These are phyloP conservation scores for Dendropsophus ebraccatus DNA, from an alignment of 2,113 vertebrate genomes.

Conservation along the genomic window DNA sequence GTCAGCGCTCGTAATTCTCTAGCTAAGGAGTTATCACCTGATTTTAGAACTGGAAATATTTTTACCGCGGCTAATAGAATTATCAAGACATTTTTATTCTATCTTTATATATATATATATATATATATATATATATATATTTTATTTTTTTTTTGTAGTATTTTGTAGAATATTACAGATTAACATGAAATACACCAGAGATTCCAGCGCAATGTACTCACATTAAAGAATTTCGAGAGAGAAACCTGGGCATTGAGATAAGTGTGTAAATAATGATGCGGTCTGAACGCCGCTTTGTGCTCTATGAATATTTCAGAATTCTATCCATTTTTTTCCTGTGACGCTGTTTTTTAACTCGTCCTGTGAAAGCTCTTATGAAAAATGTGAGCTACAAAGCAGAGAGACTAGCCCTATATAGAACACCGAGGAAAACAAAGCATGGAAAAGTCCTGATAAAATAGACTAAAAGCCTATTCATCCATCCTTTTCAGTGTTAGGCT, in stretches of 20 bases:
- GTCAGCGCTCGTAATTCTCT: not conserved
- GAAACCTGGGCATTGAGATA: conserved; percentile 39
- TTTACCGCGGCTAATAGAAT: not conserved
- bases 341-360: not conserved
- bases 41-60: not conserved
- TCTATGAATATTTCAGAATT: conserved; percentile 8
- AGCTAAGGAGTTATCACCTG: conserved; percentile 9
- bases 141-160: not conserved
- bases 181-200: not conserved
- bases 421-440: not conserved
- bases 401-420: not conserved
- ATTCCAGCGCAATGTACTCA: not conserved
- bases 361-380: too few species aligned
- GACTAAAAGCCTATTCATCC: not conserved
- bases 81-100: conserved; percentile 7
- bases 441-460: not conserved
- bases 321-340: conserved; percentile 12
- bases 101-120: too few species aligned
- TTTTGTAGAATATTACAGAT: not conserved
- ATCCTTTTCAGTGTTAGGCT: too few species aligned
- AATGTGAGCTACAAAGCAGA: not conserved
- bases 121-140: too few species aligned
- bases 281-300: not conserved
- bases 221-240: conserved; percentile 5
- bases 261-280: conserved; percentile 29